Conservation (phyloP, 2,797 vertebrate species). For the Nothura maculosa region DNA sequence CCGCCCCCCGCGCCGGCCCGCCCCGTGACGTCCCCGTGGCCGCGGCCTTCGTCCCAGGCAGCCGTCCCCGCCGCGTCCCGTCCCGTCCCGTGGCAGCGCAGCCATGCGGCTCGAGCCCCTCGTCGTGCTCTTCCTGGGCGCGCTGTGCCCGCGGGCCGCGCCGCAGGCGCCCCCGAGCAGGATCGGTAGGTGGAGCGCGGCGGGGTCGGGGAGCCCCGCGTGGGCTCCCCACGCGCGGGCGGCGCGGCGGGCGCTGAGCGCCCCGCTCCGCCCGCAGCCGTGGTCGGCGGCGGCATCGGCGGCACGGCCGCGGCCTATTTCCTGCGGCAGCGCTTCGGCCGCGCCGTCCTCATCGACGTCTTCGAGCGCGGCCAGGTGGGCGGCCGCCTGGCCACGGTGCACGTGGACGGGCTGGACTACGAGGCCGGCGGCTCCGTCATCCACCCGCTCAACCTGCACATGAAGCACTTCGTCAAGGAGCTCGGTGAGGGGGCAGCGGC, state of each 20-base stretch:
- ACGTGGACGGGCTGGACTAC: conserved; percentile 84
- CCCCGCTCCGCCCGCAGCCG: conserved; percentile 73
- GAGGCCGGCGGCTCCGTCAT: conserved; percentile 89
- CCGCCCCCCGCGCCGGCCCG: background rate
- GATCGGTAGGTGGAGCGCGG: conserved; percentile 17
- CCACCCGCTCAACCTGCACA: conserved; percentile 95
- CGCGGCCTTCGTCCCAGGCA: too few relatives aligned
- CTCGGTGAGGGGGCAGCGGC: conserved; percentile 79
- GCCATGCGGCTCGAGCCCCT: background rate
- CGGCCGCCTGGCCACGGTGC: conserved; percentile 87
- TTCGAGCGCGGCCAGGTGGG: conserved; percentile 88
- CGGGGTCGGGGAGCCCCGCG: background rate
- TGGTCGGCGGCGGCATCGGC: conserved; percentile 92
- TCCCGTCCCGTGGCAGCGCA: too few relatives aligned
- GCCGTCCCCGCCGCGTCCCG: too few relatives aligned
- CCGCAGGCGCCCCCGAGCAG: background rate
- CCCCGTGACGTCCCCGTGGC: background rate
- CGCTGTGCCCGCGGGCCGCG: background rate
- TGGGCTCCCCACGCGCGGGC: too few relatives aligned
- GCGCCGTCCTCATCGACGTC: conserved; percentile 86
- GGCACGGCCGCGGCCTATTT: conserved; percentile 90
- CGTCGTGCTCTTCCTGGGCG: background rate
- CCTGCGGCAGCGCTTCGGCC: conserved; percentile 92
- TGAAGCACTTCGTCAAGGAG: conserved; percentile 93
- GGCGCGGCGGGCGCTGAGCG: background rate